Percentiles rank a stretch among this genome's conserved stretches.
These are phyloP conservation scores for Melospiza melodia DNA, from an alignment of 2,113 vertebrate genomes.

Conservation along the genomic window DNA sequence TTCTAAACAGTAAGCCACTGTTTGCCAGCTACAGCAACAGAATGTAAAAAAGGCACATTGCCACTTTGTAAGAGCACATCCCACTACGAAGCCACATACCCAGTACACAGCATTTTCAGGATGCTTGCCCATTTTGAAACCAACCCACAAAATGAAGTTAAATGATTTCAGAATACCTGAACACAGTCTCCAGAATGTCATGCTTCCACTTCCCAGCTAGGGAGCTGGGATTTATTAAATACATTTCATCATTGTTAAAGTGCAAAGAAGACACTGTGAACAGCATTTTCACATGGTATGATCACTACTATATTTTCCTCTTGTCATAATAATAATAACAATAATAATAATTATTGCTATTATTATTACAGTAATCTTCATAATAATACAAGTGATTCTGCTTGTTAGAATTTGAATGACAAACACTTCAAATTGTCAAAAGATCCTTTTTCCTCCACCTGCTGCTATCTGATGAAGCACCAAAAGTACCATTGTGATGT, in stretches of 20 bases:
- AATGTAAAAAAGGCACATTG: neutral
- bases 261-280: neutral
- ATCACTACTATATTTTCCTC: neutral
- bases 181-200: neutral
- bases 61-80: neutral
- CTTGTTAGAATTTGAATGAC: neutral
- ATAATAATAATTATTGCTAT: neutral
- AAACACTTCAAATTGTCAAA: neutral
- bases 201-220: neutral
- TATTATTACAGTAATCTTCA: neutral
- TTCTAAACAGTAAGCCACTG: constrained; percentile 13
- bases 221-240: neutral
- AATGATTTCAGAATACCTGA: neutral
- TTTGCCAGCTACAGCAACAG: neutral
- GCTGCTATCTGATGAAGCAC: neutral
- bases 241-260: neutral
- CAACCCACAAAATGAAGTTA: neutral
- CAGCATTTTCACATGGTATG: neutral
- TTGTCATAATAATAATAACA: neutral
- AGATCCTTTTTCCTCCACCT: neutral
- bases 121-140: neutral
- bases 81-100: neutral
- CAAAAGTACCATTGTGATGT: neutral
- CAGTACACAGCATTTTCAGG: neutral
- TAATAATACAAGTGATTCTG: neutral